Evolutionary conservation across 1,140 invertebrate genomes (phyloP).

Genomic region (Zaprionus gabonicus): DNA sequence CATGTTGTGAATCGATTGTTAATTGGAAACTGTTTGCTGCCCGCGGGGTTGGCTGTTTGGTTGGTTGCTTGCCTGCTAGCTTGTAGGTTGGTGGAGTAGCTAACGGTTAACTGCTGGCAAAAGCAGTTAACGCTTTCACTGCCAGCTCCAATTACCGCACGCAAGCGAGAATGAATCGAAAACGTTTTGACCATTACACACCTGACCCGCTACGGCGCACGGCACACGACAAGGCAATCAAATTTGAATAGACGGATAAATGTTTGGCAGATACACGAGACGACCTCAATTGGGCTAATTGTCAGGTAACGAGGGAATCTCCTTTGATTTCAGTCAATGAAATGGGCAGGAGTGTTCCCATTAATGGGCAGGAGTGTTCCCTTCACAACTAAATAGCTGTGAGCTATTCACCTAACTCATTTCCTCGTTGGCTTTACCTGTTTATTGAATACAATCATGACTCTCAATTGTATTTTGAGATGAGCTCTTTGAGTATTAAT

Average conservation of each 20-base stretch:
- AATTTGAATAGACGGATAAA: conserved; percentile 6
- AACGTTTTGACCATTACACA: conserved; percentile 16
- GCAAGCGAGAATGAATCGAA: conserved; percentile 11
- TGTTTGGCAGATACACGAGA: background rate
- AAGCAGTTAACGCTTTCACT: conserved; percentile 22
- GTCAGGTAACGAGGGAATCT: background rate
- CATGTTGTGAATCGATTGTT: conserved; percentile 41
- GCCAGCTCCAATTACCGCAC: conserved; percentile 12
- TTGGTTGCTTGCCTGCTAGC: background rate
- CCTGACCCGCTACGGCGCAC: background rate
- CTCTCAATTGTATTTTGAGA: too few species aligned
- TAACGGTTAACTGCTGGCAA: conserved; percentile 13
- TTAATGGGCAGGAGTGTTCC: background rate
- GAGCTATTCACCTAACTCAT: too few species aligned
- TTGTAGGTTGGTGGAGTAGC: too few species aligned
- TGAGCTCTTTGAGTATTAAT: background rate
- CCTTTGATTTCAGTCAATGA: conserved; percentile 1
- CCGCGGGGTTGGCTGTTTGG: background rate
- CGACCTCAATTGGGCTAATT: conserved; percentile 3
- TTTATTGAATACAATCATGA: too few species aligned
- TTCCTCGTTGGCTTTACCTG: too few species aligned
- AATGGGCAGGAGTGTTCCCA: too few species aligned
- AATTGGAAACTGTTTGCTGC: conserved; percentile 47
- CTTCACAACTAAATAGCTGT: background rate
- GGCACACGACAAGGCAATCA: background rate